phyloP scores from a whole-genome alignment of 2,888 invertebrate genomes.

The Platypus cylindrus region DNA sequence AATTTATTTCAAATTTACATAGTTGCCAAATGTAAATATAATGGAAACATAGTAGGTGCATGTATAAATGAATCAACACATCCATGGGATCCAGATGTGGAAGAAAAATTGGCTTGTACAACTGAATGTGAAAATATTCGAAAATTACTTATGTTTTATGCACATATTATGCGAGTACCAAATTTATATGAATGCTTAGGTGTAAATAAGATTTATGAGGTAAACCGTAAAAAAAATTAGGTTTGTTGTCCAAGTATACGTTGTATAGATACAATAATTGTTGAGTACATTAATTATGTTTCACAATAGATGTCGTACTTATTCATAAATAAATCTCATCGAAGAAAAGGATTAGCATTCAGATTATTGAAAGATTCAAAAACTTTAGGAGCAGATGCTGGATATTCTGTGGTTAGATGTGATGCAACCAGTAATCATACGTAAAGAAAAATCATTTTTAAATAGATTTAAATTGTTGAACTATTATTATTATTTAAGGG shows the following conservation, averaged over 20 bases:
- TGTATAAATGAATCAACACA: slow-evolving; percentile 37
- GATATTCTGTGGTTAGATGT: slow-evolving; percentile 37
- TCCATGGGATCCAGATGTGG: slow-evolving; percentile 41
- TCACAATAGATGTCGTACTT: slow-evolving; percentile 40
- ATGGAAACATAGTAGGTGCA: slow-evolving; percentile 35
- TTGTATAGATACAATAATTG: slow-evolving; percentile 1
- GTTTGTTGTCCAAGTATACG: neutral
- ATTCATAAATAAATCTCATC: slow-evolving; percentile 37
- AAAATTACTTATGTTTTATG: slow-evolving; percentile 39
- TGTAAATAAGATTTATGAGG: slow-evolving; percentile 40
- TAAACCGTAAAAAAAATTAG: slow-evolving; percentile 16
- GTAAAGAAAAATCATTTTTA: slow-evolving; percentile 27
- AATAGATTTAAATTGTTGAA: neutral
- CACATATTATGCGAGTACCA: slow-evolving; percentile 38
- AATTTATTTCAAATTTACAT: no score
- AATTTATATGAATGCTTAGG: slow-evolving; percentile 36
- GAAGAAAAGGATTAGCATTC: slow-evolving; percentile 38
- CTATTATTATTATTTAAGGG: slow-evolving; percentile 24
- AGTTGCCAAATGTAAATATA: slow-evolving; percentile 31
- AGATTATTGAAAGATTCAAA: slow-evolving; percentile 33
- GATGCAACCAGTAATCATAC: slow-evolving; percentile 38
- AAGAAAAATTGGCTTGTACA: slow-evolving; percentile 41
- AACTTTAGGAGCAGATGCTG: slow-evolving; percentile 35
- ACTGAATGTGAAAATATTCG: slow-evolving; percentile 34
- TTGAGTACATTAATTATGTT: no score